Base-by-base conservation (phyloP, 1,140 invertebrate species). In the Pseudomyrmex concolor region DNA sequence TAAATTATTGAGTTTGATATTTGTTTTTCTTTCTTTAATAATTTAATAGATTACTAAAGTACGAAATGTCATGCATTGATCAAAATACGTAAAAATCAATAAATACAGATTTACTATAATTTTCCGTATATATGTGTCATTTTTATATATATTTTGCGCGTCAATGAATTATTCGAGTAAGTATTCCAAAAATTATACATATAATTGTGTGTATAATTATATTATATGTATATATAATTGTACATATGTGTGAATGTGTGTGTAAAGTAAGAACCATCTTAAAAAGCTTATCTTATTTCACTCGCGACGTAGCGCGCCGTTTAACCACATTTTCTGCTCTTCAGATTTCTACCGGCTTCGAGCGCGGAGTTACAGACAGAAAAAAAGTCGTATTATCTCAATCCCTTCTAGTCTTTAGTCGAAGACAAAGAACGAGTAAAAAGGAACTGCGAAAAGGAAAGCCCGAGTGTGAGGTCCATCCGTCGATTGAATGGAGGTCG, bases 401-500 rank as follows among this genome's bases (percentile, higher is more conserved):
- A 66, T 51, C 59, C 60, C 48, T 68, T 68, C 17, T 66, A 66
- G 73, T 84, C 67, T 80, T 84, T 66, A 84, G 72, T 22, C 22
- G 48, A 68, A 84, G 85, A 80, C 85, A 84, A 86, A 86, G 83
- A 50, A 17, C 13, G 45, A 63, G n/a, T 55, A 51, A 12, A 15
- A 34, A 51, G 50, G 13, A 50, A 17, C 7, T 22, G 54, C 22
- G 64, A 45, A 48, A 19, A 57, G 48, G 48, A 48, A 48, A 17
- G 43, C 22, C 17, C 13, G 63, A 25, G 25, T 19, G 25, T 19
- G 22, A n/a, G 51, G 54, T 84, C 22, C 19, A 70, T 66, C 25
- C 25, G 57, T 50, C 63, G 64, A 82, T 86, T 70, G 85, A 86
- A 86, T 70, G 70, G 43, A 17, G 70, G 57, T 86, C 85, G 85